A percentile compares a stretch with the other conserved stretches of the same genome.
Conservation (phyloP, 2,113 vertebrate species). For the Tupaia chinensis region DNA sequence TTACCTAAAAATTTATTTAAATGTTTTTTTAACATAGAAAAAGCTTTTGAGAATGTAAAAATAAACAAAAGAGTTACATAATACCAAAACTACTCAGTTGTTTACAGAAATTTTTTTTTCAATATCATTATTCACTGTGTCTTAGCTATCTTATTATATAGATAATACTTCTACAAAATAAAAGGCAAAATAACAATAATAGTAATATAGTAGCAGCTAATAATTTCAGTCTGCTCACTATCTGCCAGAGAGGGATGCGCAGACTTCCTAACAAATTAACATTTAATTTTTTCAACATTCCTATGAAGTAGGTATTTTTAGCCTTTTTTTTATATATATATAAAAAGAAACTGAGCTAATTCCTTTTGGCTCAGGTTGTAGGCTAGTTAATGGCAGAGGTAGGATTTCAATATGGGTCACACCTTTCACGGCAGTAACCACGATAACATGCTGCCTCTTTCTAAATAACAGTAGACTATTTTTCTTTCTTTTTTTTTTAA, state of each 20-base stretch:
- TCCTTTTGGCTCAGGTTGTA: not conserved
- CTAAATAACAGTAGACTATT: not conserved
- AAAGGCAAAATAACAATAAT: not conserved
- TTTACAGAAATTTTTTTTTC: not conserved
- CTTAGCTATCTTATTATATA: not conserved
- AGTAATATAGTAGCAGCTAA: not conserved
- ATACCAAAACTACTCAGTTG: not conserved
- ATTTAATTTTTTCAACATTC: not conserved
- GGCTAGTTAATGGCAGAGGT: not conserved
- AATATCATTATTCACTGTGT: not conserved
- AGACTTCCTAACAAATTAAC: not conserved
- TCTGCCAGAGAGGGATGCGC: not conserved
- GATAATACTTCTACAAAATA: not conserved
- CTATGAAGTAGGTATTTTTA: not conserved
- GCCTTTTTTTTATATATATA: no score
- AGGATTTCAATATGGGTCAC: not conserved
- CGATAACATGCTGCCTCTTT: not conserved
- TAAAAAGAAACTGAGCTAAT: not conserved
- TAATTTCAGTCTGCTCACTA: not conserved
- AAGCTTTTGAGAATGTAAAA: not conserved
- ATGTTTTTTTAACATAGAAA: not conserved
- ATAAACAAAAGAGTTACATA: not conserved
- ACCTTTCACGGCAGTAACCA: not conserved
- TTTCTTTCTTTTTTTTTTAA: not conserved
- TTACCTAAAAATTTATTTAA: constrained; percentile 23